phyloP scores from a whole-genome alignment of 2,888 invertebrate genomes.

The Drosophila demipolita region DNA sequence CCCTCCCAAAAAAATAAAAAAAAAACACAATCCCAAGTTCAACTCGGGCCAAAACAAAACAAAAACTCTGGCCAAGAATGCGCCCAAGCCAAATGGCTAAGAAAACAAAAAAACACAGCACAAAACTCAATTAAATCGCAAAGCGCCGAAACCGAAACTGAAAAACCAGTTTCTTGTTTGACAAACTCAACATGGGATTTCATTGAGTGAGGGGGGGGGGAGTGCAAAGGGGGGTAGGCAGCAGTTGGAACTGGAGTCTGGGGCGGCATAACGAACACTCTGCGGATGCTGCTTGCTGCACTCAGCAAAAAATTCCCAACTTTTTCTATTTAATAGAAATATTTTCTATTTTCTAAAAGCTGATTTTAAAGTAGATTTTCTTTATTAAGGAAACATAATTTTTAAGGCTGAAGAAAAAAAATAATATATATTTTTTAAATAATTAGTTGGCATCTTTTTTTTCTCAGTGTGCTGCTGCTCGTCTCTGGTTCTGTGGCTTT shows the following conservation, averaged over 20 bases:
- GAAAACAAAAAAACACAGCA: constrained; percentile 27
- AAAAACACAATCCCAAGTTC: constrained; percentile 50
- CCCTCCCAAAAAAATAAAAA: constrained; percentile 12
- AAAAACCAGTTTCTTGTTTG: constrained; percentile 50
- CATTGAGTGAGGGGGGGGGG: not conserved
- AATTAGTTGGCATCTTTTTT: not conserved
- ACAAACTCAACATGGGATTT: constrained; percentile 26
- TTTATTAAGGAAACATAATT: too few relatives aligned
- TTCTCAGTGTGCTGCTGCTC: not conserved
- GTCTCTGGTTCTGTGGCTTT: constrained; percentile 9
- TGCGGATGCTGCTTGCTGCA: not conserved
- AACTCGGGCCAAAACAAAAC: constrained; percentile 32
- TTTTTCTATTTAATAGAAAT: too few relatives aligned
- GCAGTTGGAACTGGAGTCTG: constrained; percentile 19
- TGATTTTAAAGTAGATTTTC: too few relatives aligned
- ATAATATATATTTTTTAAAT: too few relatives aligned
- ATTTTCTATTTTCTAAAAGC: too few relatives aligned
- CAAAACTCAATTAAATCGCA: constrained; percentile 59
- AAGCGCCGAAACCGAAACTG: constrained; percentile 56
- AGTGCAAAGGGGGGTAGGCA: not conserved
- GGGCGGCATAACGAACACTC: constrained; percentile 14
- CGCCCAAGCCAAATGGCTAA: constrained; percentile 29
- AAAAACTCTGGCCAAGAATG: constrained; percentile 54
- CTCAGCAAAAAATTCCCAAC: not conserved
- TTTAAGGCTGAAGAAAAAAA: too few relatives aligned